Percentiles rank a stretch among this genome's conserved stretches.
Conservation (phyloP, 2,888 invertebrate species). For the Leptopterna dolabrata region DNA sequence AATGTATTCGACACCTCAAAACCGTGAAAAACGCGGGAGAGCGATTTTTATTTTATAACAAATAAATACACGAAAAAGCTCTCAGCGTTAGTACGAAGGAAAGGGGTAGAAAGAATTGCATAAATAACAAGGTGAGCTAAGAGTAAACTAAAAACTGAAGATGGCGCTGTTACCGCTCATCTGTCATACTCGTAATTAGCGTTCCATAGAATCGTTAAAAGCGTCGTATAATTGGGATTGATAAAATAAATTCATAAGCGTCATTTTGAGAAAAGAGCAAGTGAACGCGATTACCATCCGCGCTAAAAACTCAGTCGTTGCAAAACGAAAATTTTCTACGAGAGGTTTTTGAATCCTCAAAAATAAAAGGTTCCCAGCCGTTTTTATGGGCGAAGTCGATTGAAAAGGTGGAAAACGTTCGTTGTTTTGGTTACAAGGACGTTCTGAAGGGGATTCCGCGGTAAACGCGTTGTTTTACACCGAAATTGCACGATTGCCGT, state of each 20-base stretch:
- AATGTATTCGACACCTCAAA: conserved; percentile 23
- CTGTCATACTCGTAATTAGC: background rate
- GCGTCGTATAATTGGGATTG: conserved; percentile 2
- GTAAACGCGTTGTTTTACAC: background rate
- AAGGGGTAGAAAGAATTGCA: background rate
- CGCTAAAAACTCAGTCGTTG: conserved; percentile 16
- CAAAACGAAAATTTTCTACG: background rate
- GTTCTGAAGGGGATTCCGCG: background rate
- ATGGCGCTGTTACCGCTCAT: background rate
- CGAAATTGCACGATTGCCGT: no score
- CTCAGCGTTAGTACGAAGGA: background rate
- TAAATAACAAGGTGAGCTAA: background rate
- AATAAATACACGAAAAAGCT: background rate
- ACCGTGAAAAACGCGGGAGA: conserved; percentile 2
- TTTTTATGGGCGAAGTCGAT: background rate
- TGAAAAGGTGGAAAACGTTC: background rate
- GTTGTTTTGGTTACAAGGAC: background rate
- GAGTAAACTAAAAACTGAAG: background rate
- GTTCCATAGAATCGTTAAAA: background rate
- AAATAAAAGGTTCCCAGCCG: background rate
- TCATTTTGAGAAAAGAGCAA: background rate
- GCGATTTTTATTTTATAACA: background rate
- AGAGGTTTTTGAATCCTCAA: background rate
- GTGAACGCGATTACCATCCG: background rate
- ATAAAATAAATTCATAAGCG: background rate